phyloP scores from a whole-genome alignment of 2,797 vertebrate genomes.

The Gouania willdenowi region DNA sequence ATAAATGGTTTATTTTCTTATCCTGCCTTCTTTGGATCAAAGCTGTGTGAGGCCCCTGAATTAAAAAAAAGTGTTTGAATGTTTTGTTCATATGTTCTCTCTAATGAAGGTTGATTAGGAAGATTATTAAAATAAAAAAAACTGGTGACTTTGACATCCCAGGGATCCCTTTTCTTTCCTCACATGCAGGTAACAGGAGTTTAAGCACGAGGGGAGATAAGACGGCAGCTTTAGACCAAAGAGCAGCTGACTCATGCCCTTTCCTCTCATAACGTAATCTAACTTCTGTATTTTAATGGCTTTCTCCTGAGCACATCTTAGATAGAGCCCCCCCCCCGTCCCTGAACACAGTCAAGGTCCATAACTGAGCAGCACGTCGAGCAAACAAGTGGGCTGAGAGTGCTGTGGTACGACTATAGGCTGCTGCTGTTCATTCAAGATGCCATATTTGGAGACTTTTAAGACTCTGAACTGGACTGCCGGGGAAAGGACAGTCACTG shows the following conservation, averaged over 20 bases:
- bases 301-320: slow-evolving; percentile 49
- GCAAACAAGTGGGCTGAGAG: slow-evolving; percentile 57
- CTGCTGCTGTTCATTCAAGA: slow-evolving; percentile 47
- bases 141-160: slow-evolving; percentile 16
- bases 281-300: slow-evolving; percentile 39
- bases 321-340: slow-evolving; percentile 57
- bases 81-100: too few relatives aligned
- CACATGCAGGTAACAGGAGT: background rate
- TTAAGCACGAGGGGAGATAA: slow-evolving; percentile 22
- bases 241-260: slow-evolving; percentile 32
- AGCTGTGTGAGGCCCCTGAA: too few relatives aligned
- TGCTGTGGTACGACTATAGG: slow-evolving; percentile 9
- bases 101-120: too few relatives aligned
- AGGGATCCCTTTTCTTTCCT: slow-evolving; percentile 4
- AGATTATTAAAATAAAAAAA: too few relatives aligned
- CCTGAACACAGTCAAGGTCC: slow-evolving; percentile 71
- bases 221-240: slow-evolving; percentile 54
- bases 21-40: too few relatives aligned
- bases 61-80: too few relatives aligned
- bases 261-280: too few relatives aligned
- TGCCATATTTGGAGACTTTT: slow-evolving; percentile 73
- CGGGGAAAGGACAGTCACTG: background rate
- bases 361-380: slow-evolving; percentile 55
- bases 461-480: slow-evolving; percentile 34
- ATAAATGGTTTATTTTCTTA: too few relatives aligned